Percentiles rank a stretch among this genome's conserved stretches.
phyloP scores from a whole-genome alignment of 2,888 invertebrate genomes.

The Piscicola geometra region DNA sequence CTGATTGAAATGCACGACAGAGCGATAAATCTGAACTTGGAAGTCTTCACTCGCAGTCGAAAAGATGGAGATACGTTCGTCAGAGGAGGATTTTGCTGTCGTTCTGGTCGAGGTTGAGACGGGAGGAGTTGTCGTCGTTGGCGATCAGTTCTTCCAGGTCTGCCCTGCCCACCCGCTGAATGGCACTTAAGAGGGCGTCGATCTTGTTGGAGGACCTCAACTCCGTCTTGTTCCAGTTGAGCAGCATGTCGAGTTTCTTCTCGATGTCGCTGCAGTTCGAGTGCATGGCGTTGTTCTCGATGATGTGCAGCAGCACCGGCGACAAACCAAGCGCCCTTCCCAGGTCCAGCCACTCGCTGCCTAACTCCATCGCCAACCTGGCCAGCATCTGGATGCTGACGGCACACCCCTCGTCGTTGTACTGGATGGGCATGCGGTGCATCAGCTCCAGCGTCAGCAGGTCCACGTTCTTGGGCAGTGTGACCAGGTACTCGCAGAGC shows the following conservation, averaged over 20 bases:
- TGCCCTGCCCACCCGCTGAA: conserved; percentile 4
- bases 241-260: conserved; percentile 28
- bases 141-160: conserved; percentile 17
- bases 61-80: too few species aligned
- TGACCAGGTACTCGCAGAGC: conserved; percentile 34
- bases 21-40: too few species aligned
- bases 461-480: conserved; percentile 35
- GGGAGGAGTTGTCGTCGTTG: neutral
- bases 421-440: conserved; percentile 28
- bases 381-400: conserved; percentile 25
- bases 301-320: conserved; percentile 21
- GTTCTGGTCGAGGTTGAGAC: neutral
- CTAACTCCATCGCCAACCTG: conserved; percentile 25
- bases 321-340: conserved; percentile 29
- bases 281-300: conserved; percentile 18
- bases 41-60: neutral
- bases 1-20: too few species aligned
- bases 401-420: conserved; percentile 27
- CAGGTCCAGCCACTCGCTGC: conserved; percentile 31
- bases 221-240: conserved; percentile 35
- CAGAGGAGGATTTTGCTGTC: too few species aligned
- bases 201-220: conserved; percentile 30
- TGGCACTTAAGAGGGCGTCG: conserved; percentile 17
- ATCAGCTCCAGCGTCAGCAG: conserved; percentile 30
- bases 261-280: conserved; percentile 18